Evolutionary conservation across 1,140 invertebrate genomes (phyloP).

Genomic region (Dendroctonus ponderosae): DNA sequence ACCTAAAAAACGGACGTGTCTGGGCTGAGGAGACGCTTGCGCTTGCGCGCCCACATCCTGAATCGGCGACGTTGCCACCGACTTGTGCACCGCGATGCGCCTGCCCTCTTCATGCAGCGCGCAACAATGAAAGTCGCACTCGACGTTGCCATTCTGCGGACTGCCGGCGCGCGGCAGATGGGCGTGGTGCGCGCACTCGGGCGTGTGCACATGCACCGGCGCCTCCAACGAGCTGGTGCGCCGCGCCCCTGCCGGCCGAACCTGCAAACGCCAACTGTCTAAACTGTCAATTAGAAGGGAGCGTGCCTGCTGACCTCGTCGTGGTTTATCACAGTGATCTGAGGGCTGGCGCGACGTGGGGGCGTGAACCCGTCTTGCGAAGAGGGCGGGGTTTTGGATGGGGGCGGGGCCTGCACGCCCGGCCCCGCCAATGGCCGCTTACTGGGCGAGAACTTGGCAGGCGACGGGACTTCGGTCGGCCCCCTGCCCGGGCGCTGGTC

Average conservation of each 20-base stretch:
- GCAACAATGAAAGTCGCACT: constrained; percentile 94
- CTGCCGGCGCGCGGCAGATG: constrained; percentile 63
- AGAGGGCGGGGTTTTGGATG: constrained; percentile 25
- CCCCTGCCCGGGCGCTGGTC: constrained; percentile 73
- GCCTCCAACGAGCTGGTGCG: constrained; percentile 72
- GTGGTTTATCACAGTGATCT: constrained; percentile 89
- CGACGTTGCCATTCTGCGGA: constrained; percentile 61
- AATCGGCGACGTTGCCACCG: constrained; percentile 86
- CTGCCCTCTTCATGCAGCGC: constrained; percentile 88
- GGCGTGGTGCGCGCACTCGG: constrained; percentile 76
- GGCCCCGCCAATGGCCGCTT: constrained; percentile 69
- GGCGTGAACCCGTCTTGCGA: constrained; percentile 51
- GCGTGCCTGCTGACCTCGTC: constrained; percentile 61
- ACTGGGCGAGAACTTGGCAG: constrained; percentile 63
- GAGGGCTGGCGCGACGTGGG: constrained; percentile 66
- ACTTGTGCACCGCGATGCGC: constrained; percentile 83
- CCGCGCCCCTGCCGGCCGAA: constrained; percentile 54
- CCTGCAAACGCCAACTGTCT: constrained; percentile 5
- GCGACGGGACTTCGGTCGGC: constrained; percentile 53
- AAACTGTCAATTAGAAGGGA: not conserved
- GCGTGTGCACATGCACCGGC: constrained; percentile 78
- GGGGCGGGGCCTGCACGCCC: constrained; percentile 64
- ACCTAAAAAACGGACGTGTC: constrained; percentile 69
- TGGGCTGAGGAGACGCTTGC: constrained; percentile 58
- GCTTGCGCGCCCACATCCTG: constrained; percentile 68